Conservation (phyloP, 2,888 invertebrate genomes). For the Bellardia bayeri region DNA sequence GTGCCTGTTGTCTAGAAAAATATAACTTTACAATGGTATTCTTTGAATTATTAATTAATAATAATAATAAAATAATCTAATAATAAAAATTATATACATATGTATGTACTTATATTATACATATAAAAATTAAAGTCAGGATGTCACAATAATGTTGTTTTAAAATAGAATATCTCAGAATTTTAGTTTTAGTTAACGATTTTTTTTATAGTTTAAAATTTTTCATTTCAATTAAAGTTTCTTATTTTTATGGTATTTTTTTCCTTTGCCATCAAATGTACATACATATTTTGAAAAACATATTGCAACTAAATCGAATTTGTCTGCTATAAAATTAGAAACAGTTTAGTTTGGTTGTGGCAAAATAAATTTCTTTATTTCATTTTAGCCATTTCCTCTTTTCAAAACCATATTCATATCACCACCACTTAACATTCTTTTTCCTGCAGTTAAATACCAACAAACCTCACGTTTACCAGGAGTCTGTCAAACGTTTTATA, state of each 20-base stretch:
- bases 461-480: not conserved
- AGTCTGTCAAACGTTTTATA: not conserved
- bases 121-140: no score
- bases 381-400: constrained; percentile 41
- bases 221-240: not conserved
- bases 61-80: no score
- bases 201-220: not conserved
- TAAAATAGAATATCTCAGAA: no score
- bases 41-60: no score
- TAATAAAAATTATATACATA: no score
- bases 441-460: not conserved
- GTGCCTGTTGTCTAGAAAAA: no score
- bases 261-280: constrained; percentile 9
- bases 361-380: constrained; percentile 34
- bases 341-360: constrained; percentile 56
- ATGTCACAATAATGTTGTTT: no score
- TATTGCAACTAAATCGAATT: constrained; percentile 51
- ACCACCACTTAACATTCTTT: constrained; percentile 40
- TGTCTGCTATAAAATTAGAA: constrained; percentile 61
- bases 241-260: not conserved
- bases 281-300: not conserved
- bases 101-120: no score
- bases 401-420: constrained; percentile 41
- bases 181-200: no score
- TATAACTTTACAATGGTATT: no score